Evolutionary conservation across 2,797 vertebrate species (phyloP).

Genomic region (Molossus molossus): DNA sequence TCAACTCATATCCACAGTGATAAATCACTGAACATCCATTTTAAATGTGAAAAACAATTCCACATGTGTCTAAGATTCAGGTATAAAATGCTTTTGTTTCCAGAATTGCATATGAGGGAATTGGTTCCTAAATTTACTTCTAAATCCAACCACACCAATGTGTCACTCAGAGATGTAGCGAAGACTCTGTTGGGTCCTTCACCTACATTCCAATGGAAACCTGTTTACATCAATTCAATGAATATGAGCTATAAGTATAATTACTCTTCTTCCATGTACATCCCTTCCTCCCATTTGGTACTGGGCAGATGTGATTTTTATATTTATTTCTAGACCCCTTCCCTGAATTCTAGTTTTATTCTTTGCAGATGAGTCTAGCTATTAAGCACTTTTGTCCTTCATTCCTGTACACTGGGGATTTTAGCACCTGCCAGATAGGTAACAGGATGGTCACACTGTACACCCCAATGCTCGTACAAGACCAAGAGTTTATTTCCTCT

Average conservation of each 20-base stretch:
- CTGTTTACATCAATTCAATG: background rate
- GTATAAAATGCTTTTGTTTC: conserved; percentile 11
- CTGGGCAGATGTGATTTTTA: background rate
- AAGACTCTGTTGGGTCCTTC: background rate
- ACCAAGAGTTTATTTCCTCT: background rate
- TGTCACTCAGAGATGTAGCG: background rate
- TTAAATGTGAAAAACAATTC: conserved; percentile 31
- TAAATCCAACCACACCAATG: background rate
- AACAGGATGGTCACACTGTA: background rate
- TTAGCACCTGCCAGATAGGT: background rate
- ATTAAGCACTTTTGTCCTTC: background rate
- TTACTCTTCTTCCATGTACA: background rate
- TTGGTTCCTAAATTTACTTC: background rate
- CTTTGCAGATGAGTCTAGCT: background rate
- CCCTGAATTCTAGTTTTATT: conserved; percentile 1
- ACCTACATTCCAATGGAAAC: background rate
- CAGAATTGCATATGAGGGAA: background rate
- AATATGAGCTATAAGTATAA: background rate
- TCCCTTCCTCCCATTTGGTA: background rate
- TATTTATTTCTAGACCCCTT: conserved; percentile 26
- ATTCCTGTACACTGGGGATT: background rate
- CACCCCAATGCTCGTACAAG: background rate
- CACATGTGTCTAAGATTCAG: background rate
- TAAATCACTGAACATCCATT: conserved; percentile 44
- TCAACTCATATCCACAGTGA: background rate